Conservation (phyloP, 2,797 vertebrate species). For the Diglossa cyanea region DNA sequence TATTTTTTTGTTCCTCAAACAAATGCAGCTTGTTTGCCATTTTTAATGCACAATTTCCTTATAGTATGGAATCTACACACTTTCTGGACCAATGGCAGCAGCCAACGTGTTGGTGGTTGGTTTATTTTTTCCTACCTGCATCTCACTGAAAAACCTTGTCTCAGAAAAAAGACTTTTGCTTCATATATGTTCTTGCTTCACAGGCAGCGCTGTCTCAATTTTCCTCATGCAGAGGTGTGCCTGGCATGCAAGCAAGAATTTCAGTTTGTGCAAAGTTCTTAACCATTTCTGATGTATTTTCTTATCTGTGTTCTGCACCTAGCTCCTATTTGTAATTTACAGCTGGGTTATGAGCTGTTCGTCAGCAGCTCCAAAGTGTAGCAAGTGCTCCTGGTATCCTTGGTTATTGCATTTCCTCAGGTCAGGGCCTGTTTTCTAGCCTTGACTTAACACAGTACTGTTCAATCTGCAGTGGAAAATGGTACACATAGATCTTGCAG, state of each 20-base stretch:
- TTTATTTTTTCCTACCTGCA: not conserved
- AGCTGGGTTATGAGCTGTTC: not conserved
- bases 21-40: not conserved
- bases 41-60: not conserved
- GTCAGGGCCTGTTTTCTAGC: not conserved
- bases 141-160: not conserved
- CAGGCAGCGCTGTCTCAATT: not conserved
- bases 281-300: not conserved
- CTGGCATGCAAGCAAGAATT: not conserved
- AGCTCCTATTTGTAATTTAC: not conserved
- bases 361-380: not conserved
- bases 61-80: not conserved
- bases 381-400: not conserved
- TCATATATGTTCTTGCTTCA: not conserved
- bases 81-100: not conserved
- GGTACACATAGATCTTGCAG: not conserved
- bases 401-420: not conserved
- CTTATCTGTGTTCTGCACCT: not conserved
- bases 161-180: not conserved
- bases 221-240: not conserved
- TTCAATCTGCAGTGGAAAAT: not conserved
- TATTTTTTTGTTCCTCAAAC: not conserved
- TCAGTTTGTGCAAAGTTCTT: not conserved
- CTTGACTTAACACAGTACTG: not conserved
- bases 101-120: accelerated